phyloP scores from a whole-genome alignment of 2,888 invertebrate genomes.

The Catocala sponsa region DNA sequence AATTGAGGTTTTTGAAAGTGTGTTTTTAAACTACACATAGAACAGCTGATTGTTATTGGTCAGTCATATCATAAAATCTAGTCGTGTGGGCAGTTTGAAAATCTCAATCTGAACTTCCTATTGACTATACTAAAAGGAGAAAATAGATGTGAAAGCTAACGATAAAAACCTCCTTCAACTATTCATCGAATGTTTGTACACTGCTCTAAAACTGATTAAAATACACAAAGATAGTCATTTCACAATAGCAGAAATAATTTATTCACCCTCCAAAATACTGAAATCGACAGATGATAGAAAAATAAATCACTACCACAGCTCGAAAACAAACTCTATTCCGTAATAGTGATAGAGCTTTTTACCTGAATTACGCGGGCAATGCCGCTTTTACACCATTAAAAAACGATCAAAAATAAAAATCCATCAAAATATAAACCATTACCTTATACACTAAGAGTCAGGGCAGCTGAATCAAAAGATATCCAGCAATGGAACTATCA shows the following conservation, averaged over 20 bases:
- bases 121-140: too few relatives aligned
- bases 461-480: constrained; percentile 28
- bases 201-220: too few relatives aligned
- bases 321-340: not conserved
- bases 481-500: constrained; percentile 47
- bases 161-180: too few relatives aligned
- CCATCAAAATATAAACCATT: constrained; percentile 26
- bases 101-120: too few relatives aligned
- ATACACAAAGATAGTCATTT: too few relatives aligned
- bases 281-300: not conserved
- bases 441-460: constrained; percentile 40
- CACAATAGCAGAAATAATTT: not conserved
- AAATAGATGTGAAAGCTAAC: too few relatives aligned
- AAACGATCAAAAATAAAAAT: constrained; percentile 7
- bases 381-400: constrained; percentile 8
- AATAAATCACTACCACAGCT: not conserved
- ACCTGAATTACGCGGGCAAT: constrained; percentile 3
- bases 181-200: too few relatives aligned
- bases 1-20: too few relatives aligned
- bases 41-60: too few relatives aligned
- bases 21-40: too few relatives aligned
- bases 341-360: not conserved
- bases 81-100: too few relatives aligned
- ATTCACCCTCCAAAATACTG: not conserved
- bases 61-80: too few relatives aligned